Evolutionary conservation across 2,113 vertebrate species (phyloP).

Genomic region (Rafetus swinhoei): DNA sequence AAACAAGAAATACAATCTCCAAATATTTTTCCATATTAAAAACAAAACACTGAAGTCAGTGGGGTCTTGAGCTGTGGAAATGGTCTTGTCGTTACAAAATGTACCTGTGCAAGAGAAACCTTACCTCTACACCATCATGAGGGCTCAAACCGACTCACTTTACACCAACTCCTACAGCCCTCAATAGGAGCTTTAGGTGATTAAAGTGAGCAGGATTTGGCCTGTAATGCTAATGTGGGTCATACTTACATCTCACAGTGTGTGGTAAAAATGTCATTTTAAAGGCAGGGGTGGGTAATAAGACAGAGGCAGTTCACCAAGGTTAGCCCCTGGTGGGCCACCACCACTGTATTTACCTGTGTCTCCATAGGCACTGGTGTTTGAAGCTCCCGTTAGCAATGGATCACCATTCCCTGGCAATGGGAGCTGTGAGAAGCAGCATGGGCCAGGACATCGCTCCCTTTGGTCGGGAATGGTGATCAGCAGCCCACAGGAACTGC

Average conservation of each 20-base stretch:
- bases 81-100: background rate
- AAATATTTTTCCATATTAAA: background rate
- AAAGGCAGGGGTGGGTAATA: background rate
- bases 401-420: no score
- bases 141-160: background rate
- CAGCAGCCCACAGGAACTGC: no score
- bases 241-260: background rate
- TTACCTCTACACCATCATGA: background rate
- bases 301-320: no score
- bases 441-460: no score
- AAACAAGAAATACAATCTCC: constrained; percentile 39
- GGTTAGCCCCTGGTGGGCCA: no score
- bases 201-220: background rate
- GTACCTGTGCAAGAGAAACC: background rate
- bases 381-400: no score
- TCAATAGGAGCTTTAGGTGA: background rate
- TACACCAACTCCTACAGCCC: background rate
- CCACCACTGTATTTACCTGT: no score
- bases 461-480: no score
- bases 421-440: no score
- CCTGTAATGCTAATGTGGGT: background rate
- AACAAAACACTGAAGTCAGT: background rate
- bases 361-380: no score
- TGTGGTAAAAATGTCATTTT: background rate
- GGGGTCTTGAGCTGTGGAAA: background rate